Evolutionary conservation across 2,888 invertebrate species (phyloP), one percentile per base, ranked within the genome.

Genomic region (Andrena haemorrhoa): DNA sequence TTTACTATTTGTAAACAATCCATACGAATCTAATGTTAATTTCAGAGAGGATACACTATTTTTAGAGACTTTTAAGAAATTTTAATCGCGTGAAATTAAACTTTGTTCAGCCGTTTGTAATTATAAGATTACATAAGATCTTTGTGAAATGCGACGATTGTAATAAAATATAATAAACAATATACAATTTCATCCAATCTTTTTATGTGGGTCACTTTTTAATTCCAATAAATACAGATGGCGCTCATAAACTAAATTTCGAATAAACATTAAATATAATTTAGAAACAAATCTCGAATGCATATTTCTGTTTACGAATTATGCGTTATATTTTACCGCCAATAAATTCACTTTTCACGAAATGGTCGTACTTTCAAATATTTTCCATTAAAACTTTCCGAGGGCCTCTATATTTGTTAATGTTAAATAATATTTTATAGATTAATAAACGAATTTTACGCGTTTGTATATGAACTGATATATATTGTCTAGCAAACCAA

Each of bases 1-100:
- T 76, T 69, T 75, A 80, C 66, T 82, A 23, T 79, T 79, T 77
- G 33, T 81, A 79, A 79, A 53, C 29, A 84, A 47, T 29, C 53
- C 16, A 74, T 82, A 78, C 41, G 56, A 35, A 60, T 56, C 53
- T 69, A 72, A 77, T 41, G 56, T 71, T 60, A 65, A 82, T 72
- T 68, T 64, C 23, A 64, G 35, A 56, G 64, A 53, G 56, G 47
- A 41, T 69, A 73, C n/a, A 29, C 63, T 81, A 66, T 33, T 47
- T 53, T 41, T 41, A 41, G 41, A 41, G 41, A 41, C 41, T 4
- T 41, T 41, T 75, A 69, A 69, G 61, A 82, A 68, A 33, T 81
- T 79, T 68, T 83, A 75, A 74, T 56, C 58, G 66, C 53, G 75
- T 79, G 8, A 65, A 66, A 74, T 16, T 64, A 47, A 56, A 65